Conservation (phyloP, 2,113 vertebrate genomes). For the Typhlomys cinereus region DNA sequence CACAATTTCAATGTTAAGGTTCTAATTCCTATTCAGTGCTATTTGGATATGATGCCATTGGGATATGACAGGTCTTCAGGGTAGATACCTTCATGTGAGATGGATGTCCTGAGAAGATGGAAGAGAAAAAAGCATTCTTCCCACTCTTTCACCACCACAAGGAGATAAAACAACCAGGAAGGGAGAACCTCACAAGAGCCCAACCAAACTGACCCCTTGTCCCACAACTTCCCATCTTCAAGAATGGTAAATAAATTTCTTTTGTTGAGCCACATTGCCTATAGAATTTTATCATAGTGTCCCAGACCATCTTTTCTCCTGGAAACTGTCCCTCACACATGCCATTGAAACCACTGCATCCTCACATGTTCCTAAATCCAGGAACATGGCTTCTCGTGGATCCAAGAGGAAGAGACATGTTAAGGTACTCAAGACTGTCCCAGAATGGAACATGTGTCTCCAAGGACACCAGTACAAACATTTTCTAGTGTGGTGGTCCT, state of each 20-base stretch:
- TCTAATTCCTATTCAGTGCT: neutral
- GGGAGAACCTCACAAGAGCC: neutral
- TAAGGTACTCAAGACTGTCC: neutral
- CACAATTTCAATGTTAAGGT: neutral
- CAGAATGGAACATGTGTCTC: neutral
- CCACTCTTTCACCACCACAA: neutral
- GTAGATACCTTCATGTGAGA: neutral
- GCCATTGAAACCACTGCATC: neutral
- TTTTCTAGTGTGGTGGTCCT: neutral
- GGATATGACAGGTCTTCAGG: neutral
- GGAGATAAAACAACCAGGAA: neutral
- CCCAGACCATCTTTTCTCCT: neutral
- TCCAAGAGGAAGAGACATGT: neutral
- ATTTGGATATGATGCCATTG: neutral
- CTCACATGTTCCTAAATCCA: neutral
- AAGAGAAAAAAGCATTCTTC: neutral
- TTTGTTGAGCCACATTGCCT: neutral
- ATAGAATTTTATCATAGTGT: neutral
- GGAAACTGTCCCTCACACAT: neutral
- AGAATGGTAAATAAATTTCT: neutral
- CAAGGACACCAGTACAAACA: neutral
- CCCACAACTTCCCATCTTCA: neutral
- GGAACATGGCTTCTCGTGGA: neutral
- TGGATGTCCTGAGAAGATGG: neutral
- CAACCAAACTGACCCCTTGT: neutral